These are phyloP conservation scores for Bryconaethiops microstoma DNA, from an alignment of 2,797 vertebrate species.

Conservation along the genomic window DNA sequence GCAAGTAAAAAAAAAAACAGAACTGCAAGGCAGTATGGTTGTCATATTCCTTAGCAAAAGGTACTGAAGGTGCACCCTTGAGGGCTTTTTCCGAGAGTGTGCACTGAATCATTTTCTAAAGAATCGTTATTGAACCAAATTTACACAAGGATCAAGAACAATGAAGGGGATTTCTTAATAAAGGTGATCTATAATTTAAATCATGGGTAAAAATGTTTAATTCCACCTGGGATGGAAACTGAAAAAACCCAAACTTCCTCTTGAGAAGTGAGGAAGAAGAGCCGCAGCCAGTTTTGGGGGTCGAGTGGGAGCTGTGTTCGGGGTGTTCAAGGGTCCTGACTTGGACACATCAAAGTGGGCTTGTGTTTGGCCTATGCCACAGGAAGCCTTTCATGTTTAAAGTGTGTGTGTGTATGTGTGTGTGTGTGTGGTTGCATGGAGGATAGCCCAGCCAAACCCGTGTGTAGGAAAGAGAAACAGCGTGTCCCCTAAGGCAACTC, in stretches of 20 bases:
- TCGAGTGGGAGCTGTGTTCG: slow-evolving; percentile 49
- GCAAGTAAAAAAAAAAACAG: no score
- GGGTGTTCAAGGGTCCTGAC: slow-evolving; percentile 59
- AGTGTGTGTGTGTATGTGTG: slow-evolving; percentile 47
- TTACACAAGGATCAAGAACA: no score
- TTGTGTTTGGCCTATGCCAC: slow-evolving; percentile 68
- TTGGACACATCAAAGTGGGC: slow-evolving; percentile 77
- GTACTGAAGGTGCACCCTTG: no score
- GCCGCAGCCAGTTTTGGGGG: slow-evolving; percentile 34
- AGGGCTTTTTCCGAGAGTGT: no score
- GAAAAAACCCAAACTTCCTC: neutral
- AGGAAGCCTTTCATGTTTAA: slow-evolving; percentile 65
- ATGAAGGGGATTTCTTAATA: no score
- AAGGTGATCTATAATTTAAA: no score
- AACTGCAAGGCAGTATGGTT: no score
- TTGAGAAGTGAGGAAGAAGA: slow-evolving; percentile 16
- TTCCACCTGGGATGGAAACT: no score
- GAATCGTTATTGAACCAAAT: no score
- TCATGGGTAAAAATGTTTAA: no score
- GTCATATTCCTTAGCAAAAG: no score
- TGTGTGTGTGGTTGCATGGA: slow-evolving; percentile 10
- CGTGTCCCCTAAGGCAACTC: slow-evolving; percentile 17
- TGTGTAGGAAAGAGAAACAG: slow-evolving; percentile 22
- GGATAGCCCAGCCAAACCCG: slow-evolving; percentile 20
- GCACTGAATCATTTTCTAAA: no score